Evolutionary conservation across 2,113 vertebrate genomes (phyloP).

Genomic region (Ramphastos sulfuratus): DNA sequence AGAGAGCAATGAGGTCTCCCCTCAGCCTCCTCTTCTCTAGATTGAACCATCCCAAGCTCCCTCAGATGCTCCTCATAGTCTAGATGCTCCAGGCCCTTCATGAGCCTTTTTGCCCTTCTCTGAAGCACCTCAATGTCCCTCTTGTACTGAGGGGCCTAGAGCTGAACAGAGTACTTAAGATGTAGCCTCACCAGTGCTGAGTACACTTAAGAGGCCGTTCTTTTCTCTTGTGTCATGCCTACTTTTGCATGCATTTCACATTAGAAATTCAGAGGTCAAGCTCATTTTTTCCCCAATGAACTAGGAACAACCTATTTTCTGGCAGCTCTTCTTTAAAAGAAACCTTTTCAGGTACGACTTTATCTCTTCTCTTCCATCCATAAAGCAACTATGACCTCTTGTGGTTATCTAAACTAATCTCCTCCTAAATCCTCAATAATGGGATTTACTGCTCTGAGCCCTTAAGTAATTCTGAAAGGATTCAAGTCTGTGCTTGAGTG

Average conservation of each 20-base stretch:
- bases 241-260: neutral
- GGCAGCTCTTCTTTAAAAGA: neutral
- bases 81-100: too few species aligned
- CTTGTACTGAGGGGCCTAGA: too few species aligned
- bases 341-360: neutral
- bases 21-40: too few species aligned
- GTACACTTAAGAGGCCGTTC: neutral
- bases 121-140: too few species aligned
- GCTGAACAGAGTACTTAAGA: too few species aligned
- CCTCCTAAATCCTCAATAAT: constrained; percentile 27
- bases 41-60: too few species aligned
- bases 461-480: neutral
- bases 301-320: neutral
- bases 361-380: neutral
- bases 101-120: too few species aligned
- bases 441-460: constrained; percentile 10
- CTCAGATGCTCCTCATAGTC: too few species aligned
- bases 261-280: neutral
- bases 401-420: constrained; percentile 30
- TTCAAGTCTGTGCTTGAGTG: neutral
- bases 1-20: too few species aligned
- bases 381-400: constrained; percentile 39
- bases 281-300: neutral
- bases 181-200: too few species aligned
- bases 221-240: neutral